These are phyloP conservation scores for Jordanella pulchra DNA, from an alignment of 2,797 vertebrate genomes.

Conservation along the genomic window DNA sequence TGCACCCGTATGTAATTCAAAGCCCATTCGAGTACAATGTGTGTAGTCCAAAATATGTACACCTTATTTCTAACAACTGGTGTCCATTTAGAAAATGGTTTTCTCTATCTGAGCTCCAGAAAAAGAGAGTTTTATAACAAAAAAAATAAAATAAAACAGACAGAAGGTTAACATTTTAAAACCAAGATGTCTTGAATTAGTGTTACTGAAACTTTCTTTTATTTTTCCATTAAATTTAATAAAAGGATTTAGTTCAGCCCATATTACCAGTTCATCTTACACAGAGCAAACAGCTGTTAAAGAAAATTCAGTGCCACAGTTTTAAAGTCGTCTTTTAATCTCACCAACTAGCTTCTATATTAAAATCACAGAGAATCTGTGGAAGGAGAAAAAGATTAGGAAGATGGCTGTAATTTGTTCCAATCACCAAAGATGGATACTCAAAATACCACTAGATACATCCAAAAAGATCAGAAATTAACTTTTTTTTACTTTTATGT, in stretches of 20 bases:
- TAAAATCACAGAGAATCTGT: background rate
- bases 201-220: background rate
- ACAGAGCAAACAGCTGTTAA: background rate
- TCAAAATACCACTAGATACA: background rate
- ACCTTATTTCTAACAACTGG: background rate
- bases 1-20: background rate
- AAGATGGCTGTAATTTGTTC: background rate
- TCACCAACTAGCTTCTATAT: background rate
- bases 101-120: background rate
- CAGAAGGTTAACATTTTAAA: background rate
- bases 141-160: background rate
- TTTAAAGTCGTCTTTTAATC: background rate
- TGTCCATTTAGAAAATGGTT: background rate
- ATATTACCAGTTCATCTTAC: background rate
- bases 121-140: background rate
- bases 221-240: background rate
- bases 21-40: background rate
- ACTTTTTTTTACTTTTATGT: no score
- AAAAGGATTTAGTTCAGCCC: background rate
- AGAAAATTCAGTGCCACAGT: background rate
- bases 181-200: background rate
- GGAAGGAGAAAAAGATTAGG: background rate
- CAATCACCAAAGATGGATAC: background rate
- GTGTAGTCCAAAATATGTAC: background rate
- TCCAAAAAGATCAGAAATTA: background rate